Evolutionary conservation across 2,888 invertebrate species (phyloP), one percentile per base, ranked within the genome.

Genomic region (Metalampra italica): DNA sequence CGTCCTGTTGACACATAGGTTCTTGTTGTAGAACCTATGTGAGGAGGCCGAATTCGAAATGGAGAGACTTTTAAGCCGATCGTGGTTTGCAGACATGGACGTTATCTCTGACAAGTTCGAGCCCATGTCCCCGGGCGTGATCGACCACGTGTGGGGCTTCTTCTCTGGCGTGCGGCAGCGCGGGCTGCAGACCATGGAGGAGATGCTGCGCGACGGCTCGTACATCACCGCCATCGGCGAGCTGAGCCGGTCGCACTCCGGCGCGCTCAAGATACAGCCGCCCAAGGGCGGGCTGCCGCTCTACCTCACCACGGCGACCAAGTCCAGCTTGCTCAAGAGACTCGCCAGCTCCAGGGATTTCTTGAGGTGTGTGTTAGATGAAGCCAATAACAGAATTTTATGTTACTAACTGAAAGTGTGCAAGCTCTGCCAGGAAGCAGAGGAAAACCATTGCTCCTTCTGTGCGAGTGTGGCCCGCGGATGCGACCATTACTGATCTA

Each of bases 121-220:
- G 69, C 95, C 96, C 0, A 93, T 93, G 62, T 91, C 93, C 0
- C 92, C 94, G 2, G 93, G 93, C 8, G 90, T 96, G 40, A 92
- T 95, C 54, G 95, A 96, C 78, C 94, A 95, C 65, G 90, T 97
- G 15, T 94, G 96, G 92, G 96, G 96, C 1, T 95, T 96, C 76
- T 93, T 97, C 69, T 93, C 94, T 60, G 96, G 97, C 13, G 93
- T 96, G 13, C 90, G 95, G 0, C 95, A 95, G 68, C 92, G 95
- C 53, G 97, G 97, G 0, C 84, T 96, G 15, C 96, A 97, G 77
- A 94, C 95, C 7, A 96, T 96, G 43, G 97, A 97, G 74, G 94
- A 94, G 80, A 94, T 97, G 92, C 85, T 97, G 4, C 88, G 95
- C 0, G 94, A 95, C 66, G 96, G 96, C 12, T 93, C 95, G 44